phyloP scores from a whole-genome alignment of 92 coral and sea anemone species.

The Muricea muricata region DNA sequence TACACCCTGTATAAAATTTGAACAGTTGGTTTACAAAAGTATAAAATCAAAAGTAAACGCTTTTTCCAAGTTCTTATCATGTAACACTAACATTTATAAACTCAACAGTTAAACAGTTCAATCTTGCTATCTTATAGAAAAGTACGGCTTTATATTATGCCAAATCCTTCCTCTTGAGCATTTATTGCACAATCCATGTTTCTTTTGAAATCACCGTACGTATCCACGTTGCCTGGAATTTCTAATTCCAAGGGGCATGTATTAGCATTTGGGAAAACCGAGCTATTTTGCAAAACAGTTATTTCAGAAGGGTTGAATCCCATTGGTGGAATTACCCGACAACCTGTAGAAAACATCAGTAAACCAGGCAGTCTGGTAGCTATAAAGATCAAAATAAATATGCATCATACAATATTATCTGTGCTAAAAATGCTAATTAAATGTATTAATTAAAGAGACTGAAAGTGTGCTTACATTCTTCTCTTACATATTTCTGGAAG shows the following conservation, averaged over 20 bases:
- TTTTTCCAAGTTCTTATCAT: background rate
- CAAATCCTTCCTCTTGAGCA: slow-evolving; percentile 6
- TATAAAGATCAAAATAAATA: background rate
- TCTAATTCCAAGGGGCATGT: slow-evolving; percentile 57
- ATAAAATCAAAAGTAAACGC: background rate
- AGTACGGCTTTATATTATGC: slow-evolving; percentile 4
- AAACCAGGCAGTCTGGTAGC: slow-evolving; percentile 27
- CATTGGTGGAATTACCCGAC: slow-evolving; percentile 36
- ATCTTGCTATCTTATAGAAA: background rate
- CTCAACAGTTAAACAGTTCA: slow-evolving; percentile 6
- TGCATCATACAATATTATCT: background rate
- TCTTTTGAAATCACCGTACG: slow-evolving; percentile 27
- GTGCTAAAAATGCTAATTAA: slow-evolving; percentile 17
- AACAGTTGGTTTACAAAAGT: background rate
- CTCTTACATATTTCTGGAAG: slow-evolving; percentile 36
- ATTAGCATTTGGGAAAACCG: slow-evolving; percentile 48
- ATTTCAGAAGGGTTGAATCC: slow-evolving; percentile 44
- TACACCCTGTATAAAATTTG: background rate
- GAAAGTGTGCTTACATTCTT: slow-evolving; percentile 23
- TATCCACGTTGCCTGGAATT: slow-evolving; percentile 11
- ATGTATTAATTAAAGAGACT: background rate
- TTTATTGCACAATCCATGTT: slow-evolving; percentile 39
- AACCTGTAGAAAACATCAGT: slow-evolving; percentile 46
- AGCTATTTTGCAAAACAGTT: slow-evolving; percentile 1
- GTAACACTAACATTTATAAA: background rate